phyloP scores from a whole-genome alignment of 1,140 invertebrate species.

The Euura saliciscinereae region DNA sequence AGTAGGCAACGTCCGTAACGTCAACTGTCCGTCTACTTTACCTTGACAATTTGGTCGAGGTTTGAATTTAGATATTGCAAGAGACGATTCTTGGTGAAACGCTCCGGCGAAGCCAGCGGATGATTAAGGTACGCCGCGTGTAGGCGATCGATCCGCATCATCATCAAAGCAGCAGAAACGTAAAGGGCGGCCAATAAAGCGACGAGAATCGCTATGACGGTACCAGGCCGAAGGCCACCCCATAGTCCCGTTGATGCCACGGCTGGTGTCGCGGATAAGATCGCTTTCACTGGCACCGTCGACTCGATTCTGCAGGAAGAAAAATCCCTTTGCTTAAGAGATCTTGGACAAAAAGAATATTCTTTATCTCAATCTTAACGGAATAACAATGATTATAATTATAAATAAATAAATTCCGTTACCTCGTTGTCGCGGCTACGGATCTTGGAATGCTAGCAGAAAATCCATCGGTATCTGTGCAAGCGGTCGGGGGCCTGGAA shows the following conservation, averaged over 20 bases:
- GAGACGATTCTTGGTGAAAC: constrained; percentile 51
- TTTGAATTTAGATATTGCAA: constrained; percentile 54
- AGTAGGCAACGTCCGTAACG: too few species aligned
- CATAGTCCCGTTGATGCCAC: constrained; percentile 11
- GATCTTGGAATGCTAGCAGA: constrained; percentile 38
- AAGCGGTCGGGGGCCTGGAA: constrained; percentile 41
- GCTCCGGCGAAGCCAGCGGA: constrained; percentile 50
- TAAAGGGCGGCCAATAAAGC: constrained; percentile 46
- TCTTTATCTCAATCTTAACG: too few species aligned
- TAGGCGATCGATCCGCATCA: constrained; percentile 53
- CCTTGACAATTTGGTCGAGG: constrained; percentile 55
- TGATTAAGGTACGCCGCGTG: constrained; percentile 55
- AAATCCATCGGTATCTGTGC: constrained; percentile 40
- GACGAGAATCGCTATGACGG: constrained; percentile 42
- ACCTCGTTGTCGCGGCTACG: constrained; percentile 40
- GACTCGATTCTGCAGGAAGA: constrained; percentile 27
- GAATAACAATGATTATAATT: too few species aligned
- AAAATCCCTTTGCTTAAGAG: neutral
- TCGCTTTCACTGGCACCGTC: constrained; percentile 9
- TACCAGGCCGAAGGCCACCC: constrained; percentile 36
- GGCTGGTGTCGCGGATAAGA: neutral
- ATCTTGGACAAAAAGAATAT: too few species aligned
- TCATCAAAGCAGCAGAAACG: constrained; percentile 55
- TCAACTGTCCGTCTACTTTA: constrained; percentile 20
- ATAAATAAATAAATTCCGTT: neutral